Percentiles rank a stretch among this genome's conserved stretches.
These are phyloP conservation scores for Labeo calbasu DNA, from an alignment of 2,797 vertebrate species.

Conservation along the genomic window DNA sequence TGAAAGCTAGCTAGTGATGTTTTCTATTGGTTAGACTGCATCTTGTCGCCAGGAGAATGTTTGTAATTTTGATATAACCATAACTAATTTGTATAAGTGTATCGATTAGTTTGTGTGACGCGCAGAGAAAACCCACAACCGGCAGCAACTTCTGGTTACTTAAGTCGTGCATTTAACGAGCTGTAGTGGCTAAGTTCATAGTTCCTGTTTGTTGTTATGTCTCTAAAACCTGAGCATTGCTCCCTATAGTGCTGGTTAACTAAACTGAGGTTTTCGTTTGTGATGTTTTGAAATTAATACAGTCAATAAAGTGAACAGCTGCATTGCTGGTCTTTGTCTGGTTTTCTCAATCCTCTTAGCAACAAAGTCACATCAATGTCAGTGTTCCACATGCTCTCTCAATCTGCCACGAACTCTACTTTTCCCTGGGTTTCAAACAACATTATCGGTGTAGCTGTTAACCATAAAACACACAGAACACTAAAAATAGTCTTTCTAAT, in stretches of 20 bases:
- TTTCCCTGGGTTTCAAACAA: neutral
- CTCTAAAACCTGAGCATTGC: neutral
- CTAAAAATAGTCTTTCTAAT: neutral
- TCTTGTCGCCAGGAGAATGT: neutral
- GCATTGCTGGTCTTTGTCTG: neutral
- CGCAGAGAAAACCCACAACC: neutral
- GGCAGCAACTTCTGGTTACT: neutral
- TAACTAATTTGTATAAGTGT: neutral
- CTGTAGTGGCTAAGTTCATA: neutral
- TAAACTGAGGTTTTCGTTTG: neutral
- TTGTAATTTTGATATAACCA: neutral
- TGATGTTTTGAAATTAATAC: neutral
- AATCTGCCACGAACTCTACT: neutral
- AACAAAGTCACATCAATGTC: slow-evolving; percentile 42
- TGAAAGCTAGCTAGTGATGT: slow-evolving; percentile 8
- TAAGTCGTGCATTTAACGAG: neutral
- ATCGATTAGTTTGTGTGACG: neutral
- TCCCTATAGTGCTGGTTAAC: neutral
- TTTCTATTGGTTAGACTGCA: neutral
- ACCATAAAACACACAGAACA: neutral
- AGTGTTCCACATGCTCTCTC: slow-evolving; percentile 24
- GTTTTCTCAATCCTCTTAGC: slow-evolving; percentile 39
- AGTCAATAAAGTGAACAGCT: neutral
- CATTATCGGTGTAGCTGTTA: neutral
- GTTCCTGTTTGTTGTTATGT: neutral